Percentiles rank a stretch among this genome's conserved stretches.
Evolutionary conservation across 2,888 invertebrate genomes (phyloP).

Genomic region (Macaria liturata): DNA sequence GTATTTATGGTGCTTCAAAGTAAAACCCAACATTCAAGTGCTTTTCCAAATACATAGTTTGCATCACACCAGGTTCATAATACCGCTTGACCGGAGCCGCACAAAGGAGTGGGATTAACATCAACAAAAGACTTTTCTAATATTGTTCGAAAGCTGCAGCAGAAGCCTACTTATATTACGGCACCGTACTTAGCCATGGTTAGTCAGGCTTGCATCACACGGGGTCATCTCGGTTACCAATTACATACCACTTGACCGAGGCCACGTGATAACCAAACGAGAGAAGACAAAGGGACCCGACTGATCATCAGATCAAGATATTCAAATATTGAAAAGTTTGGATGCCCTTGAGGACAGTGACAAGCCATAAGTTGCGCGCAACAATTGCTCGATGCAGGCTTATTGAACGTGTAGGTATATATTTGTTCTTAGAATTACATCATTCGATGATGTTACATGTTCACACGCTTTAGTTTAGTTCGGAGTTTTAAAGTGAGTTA

Average conservation of each 20-base stretch:
- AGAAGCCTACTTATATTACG: conserved; percentile 9
- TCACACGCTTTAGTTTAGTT: conserved; percentile 9
- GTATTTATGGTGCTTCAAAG: too few species aligned
- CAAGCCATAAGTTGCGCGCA: not conserved
- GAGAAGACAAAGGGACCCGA: conserved; percentile 35
- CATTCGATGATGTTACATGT: conserved; percentile 4
- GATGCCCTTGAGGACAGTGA: conserved; percentile 30
- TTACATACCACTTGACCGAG: conserved; percentile 44
- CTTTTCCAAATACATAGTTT: conserved; percentile 3
- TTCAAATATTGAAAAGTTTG: conserved; percentile 17
- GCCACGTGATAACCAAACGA: conserved; percentile 42
- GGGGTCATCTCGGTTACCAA: conserved; percentile 46
- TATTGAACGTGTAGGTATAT: not conserved
- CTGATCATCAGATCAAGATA: conserved; percentile 26
- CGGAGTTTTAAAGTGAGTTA: conserved; percentile 12
- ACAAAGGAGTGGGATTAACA: conserved; percentile 12
- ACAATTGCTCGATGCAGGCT: not conserved
- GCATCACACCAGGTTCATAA: conserved; percentile 3
- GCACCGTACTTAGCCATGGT: conserved; percentile 24
- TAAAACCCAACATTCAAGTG: conserved; percentile 1
- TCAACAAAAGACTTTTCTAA: conserved; percentile 6
- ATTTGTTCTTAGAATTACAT: not conserved
- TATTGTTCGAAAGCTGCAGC: conserved; percentile 1
- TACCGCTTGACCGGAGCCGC: conserved; percentile 5
- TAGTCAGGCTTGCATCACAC: conserved; percentile 31